A percentile compares a stretch with the other conserved stretches of the same genome.
Evolutionary conservation across 2,888 invertebrate species (phyloP).

Genomic region (Elegia similella): DNA sequence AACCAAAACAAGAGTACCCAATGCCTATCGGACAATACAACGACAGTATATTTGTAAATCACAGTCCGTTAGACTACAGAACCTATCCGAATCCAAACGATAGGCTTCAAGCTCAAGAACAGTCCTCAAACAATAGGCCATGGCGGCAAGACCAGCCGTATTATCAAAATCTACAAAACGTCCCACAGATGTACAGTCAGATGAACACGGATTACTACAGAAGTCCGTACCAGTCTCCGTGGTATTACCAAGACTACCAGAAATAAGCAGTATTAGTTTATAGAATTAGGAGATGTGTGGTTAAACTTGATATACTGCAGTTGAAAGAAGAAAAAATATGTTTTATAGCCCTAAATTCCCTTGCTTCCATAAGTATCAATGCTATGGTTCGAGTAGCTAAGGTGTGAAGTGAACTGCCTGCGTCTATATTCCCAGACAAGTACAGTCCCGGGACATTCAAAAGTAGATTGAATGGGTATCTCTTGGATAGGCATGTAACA

Average conservation of each 20-base stretch:
- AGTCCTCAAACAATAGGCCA: conserved; percentile 30
- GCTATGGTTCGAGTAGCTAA: background rate
- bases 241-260: conserved; percentile 51
- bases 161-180: conserved; percentile 38
- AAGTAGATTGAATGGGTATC: no score
- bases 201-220: conserved; percentile 53
- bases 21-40: conserved; percentile 68
- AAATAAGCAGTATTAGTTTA: conserved; percentile 47
- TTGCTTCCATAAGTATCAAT: background rate
- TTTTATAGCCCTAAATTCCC: background rate
- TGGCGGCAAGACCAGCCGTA: conserved; percentile 45
- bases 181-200: conserved; percentile 45
- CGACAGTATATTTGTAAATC: conserved; percentile 59
- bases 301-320: background rate
- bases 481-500: no score
- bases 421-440: no score
- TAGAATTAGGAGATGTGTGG: conserved; percentile 4
- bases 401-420: no score
- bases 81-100: conserved; percentile 34
- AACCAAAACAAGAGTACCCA: conserved; percentile 34
- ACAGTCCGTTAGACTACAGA: conserved; percentile 55
- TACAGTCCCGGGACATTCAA: background rate
- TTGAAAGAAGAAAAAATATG: background rate
- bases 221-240: conserved; percentile 65
- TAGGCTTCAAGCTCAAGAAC: conserved; percentile 25